Evolutionary conservation across 2,888 invertebrate genomes (phyloP).

Genomic region (Theristus sp.): DNA sequence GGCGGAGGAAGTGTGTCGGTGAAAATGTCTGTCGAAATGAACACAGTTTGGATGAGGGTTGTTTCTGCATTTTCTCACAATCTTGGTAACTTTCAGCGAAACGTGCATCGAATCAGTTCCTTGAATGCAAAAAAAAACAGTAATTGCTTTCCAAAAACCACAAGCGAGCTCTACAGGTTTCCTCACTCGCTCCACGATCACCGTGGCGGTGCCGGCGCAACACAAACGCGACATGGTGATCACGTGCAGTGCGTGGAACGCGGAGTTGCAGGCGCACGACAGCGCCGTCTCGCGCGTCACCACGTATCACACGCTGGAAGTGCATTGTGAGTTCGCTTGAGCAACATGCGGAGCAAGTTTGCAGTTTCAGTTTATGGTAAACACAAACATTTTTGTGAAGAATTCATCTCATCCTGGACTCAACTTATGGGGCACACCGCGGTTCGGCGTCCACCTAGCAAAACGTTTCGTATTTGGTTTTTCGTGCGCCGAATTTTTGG

Average conservation of each 20-base stretch:
- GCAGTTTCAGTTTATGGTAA: no score
- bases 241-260: constrained; percentile 20
- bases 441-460: no score
- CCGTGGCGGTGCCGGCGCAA: background rate
- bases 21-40: background rate
- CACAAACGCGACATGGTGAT: constrained; percentile 14
- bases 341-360: no score
- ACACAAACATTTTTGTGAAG: no score
- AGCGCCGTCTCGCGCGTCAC: background rate
- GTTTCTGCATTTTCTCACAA: no score
- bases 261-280: constrained; percentile 8
- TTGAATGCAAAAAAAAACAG: background rate
- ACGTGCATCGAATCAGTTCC: background rate
- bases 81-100: no score
- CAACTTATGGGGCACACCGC: no score
- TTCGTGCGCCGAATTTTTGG: no score
- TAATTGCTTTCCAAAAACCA: background rate
- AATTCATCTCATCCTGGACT: no score
- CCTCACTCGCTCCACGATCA: background rate
- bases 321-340: background rate
- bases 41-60: no score
- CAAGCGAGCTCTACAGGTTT: background rate
- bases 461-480: no score
- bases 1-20: background rate
- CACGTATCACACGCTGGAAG: background rate